These are phyloP conservation scores for Actias luna DNA, from an alignment of 2,888 invertebrate species.

Conservation along the genomic window DNA sequence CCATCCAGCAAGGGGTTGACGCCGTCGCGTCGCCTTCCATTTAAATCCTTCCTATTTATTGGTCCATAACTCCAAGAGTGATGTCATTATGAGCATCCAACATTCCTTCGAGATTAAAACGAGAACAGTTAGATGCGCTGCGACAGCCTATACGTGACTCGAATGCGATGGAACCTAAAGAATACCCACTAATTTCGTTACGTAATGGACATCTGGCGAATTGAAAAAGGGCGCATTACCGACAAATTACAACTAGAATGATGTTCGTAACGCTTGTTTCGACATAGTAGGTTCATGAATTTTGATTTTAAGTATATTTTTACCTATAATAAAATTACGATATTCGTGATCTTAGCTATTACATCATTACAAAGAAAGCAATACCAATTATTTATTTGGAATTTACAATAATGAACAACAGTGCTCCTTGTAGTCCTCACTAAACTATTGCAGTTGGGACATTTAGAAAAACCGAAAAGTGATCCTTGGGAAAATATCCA, in stretches of 20 bases:
- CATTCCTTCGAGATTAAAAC: slow-evolving; percentile 72
- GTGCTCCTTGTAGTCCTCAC: no score
- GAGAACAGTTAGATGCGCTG: slow-evolving; percentile 43
- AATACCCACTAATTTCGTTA: slow-evolving; percentile 61
- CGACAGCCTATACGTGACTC: slow-evolving; percentile 59
- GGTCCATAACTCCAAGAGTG: slow-evolving; percentile 65
- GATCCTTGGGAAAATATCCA: no score
- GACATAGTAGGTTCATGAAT: not conserved
- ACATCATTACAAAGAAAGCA: no score
- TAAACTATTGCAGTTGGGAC: no score
- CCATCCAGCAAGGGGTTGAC: slow-evolving; percentile 38
- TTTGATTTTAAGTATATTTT: not conserved
- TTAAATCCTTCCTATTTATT: slow-evolving; percentile 70
- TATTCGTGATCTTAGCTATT: no score
- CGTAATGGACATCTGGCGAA: slow-evolving; percentile 47
- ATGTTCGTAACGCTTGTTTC: not conserved
- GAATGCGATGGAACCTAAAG: slow-evolving; percentile 48
- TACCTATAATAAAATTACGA: no score
- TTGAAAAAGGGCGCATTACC: slow-evolving; percentile 49
- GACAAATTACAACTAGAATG: slow-evolving; percentile 46
- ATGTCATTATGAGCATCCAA: slow-evolving; percentile 59
- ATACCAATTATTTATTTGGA: no score
- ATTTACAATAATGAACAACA: no score
- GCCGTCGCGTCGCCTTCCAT: slow-evolving; percentile 58
- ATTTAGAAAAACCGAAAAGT: no score